These are phyloP conservation scores for Chloropsis hardwickii DNA, from an alignment of 2,113 vertebrate species.

Conservation along the genomic window DNA sequence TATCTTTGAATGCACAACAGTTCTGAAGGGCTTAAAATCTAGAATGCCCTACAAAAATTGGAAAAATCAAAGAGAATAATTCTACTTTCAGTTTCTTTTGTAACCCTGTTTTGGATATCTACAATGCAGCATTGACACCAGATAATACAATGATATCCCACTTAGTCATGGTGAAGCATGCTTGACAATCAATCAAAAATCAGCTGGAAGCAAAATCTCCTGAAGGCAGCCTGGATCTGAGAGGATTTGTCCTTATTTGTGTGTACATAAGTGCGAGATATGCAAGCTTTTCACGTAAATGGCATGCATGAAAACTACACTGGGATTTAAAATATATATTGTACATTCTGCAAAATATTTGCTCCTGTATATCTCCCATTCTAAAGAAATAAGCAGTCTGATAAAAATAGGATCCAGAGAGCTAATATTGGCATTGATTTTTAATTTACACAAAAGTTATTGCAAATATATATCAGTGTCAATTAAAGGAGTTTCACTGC, in stretches of 20 bases:
- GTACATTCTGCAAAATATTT: background rate
- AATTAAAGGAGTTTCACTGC: slow-evolving; percentile 65
- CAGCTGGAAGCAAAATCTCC: background rate
- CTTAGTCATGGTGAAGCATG: background rate
- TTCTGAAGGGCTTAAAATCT: background rate
- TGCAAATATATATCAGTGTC: slow-evolving; percentile 74
- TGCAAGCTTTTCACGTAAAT: background rate
- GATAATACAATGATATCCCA: background rate
- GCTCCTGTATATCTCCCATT: background rate
- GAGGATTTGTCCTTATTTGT: background rate
- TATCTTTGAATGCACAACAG: background rate
- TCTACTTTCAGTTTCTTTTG: background rate
- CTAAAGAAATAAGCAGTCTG: background rate
- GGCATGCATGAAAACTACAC: background rate
- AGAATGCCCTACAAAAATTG: background rate
- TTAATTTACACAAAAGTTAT: slow-evolving; percentile 70
- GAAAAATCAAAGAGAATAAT: background rate
- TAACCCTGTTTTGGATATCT: background rate
- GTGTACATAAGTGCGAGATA: background rate
- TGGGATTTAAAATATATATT: background rate
- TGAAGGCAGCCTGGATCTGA: background rate
- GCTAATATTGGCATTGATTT: slow-evolving; percentile 68
- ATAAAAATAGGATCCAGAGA: slow-evolving; percentile 23
- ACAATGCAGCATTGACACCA: background rate
- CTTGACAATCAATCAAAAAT: slow-evolving; percentile 4